phyloP scores from a whole-genome alignment of 2,113 vertebrate species.

The Myiozetetes cayanensis region DNA sequence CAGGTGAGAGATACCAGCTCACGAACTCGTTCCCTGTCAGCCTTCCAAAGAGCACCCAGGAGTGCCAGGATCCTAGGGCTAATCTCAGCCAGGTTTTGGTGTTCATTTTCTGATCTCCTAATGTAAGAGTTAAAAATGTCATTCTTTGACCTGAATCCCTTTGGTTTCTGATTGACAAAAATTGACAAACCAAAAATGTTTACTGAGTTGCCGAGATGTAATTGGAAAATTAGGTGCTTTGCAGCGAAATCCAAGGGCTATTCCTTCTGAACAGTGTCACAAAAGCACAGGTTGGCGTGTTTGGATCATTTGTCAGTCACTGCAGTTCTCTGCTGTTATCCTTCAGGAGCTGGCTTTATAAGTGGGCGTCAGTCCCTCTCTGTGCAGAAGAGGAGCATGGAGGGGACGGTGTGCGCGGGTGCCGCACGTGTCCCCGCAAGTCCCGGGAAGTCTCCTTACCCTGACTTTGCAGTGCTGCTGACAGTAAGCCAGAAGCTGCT shows the following conservation, averaged over 20 bases:
- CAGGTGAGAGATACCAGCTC: neutral
- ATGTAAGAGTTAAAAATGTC: neutral
- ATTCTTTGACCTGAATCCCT: neutral
- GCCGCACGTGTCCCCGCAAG: accelerated
- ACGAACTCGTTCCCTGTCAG: neutral
- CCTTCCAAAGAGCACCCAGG: neutral
- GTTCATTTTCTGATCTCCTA: neutral
- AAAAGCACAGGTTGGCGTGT: accelerated
- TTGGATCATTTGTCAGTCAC: neutral
- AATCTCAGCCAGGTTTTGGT: neutral
- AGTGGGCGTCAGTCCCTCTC: accelerated
- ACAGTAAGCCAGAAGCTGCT: neutral
- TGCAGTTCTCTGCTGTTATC: neutral
- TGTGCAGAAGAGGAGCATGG: accelerated
- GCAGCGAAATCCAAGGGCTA: neutral
- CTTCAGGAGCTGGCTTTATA: too few relatives aligned
- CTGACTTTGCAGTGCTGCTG: conserved; percentile 13
- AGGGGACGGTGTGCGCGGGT: accelerated
- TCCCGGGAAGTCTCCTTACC: neutral
- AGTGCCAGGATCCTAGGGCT: neutral
- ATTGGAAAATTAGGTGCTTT: neutral
- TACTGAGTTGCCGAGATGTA: neutral
- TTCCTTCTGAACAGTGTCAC: neutral
- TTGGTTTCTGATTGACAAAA: neutral
- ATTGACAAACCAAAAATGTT: neutral